A percentile compares a stretch with the other conserved stretches of the same genome.
Evolutionary conservation across 2,888 invertebrate genomes (phyloP).

Genomic region (Gasteruption jaculator): DNA sequence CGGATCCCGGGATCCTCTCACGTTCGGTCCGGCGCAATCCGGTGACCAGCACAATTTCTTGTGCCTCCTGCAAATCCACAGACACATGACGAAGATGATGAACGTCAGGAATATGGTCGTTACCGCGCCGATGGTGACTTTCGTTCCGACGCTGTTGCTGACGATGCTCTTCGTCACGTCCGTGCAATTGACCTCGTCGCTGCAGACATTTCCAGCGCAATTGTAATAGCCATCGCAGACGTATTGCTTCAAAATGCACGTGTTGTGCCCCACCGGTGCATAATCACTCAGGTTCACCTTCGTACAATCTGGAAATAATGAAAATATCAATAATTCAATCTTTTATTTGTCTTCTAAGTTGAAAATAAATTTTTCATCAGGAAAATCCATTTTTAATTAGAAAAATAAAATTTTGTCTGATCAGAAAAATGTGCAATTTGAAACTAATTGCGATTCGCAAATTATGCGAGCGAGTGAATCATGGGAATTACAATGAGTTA

Average conservation of each 20-base stretch:
- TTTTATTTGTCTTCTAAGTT: neutral
- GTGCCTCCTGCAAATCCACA: constrained; percentile 53
- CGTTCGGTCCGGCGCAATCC: constrained; percentile 46
- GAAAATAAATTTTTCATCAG: constrained; percentile 10
- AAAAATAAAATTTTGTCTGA: neutral
- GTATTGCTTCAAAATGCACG: constrained; percentile 51
- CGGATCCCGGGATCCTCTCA: constrained; percentile 20
- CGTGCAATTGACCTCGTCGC: constrained; percentile 51
- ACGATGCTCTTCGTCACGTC: constrained; percentile 18
- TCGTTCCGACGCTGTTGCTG: constrained; percentile 41
- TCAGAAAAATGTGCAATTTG: too few relatives aligned
- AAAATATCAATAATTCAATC: neutral
- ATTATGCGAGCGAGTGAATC: too few relatives aligned
- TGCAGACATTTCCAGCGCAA: constrained; percentile 51
- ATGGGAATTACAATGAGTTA: too few relatives aligned
- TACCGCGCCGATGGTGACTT: constrained; percentile 54
- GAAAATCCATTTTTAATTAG: constrained; percentile 1
- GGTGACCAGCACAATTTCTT: constrained; percentile 55
- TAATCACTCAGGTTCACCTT: constrained; percentile 28
- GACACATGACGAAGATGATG: constrained; percentile 52
- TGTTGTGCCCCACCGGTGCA: constrained; percentile 27
- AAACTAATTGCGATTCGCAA: too few relatives aligned
- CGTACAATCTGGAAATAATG: constrained; percentile 34
- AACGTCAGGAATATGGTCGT: constrained; percentile 52
- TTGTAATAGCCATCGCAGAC: constrained; percentile 53